Base-by-base conservation (phyloP, 2,888 invertebrate species). In the Drosophila nigricruria region DNA sequence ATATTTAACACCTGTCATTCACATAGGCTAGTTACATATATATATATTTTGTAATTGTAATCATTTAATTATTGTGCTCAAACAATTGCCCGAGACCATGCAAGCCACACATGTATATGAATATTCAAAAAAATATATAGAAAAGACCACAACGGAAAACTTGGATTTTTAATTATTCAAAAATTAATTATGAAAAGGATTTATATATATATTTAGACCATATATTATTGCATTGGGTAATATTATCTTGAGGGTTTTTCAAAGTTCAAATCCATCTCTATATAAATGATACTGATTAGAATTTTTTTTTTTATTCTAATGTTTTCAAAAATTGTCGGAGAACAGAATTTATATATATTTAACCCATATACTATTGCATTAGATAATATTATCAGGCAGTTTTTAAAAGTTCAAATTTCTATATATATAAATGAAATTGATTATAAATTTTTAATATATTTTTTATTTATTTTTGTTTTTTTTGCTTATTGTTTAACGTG, bases 1-100 rank as follows among this genome's bases (percentile, higher is more conserved):
- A 85, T 72, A 58, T 85, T 74, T 74, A 81, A 88, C 82, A 77
- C 71, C 60, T 61, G 63, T 61, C 72, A 62, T 77, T 73, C 68
- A 70, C 75, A 52, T 78, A 82, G 75, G 78, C 70, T 79, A 71
- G 63, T 53, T n/a, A n/a, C n/a, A 53, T n/a, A 45, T 8, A 67
- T 23, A 49, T 23, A 36, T 2, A 64, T 25, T 49, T 56, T 74
- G 64, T 77, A 80, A 66, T 74, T 78, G 36, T 74, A 72, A 77
- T 63, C 25, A 63, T 49, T 71, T 23, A 23, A 16, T 77, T 50
- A 61, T 64, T 75, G 74, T 82, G 88, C 88, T 88, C 88, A 88
- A 84, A 75, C 43, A 69, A 60, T 47, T 56, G 50, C 50, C 45
- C 47, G 32, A 38, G 54, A 59, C 9, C 25, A 53, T 43, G 32